A percentile compares a stretch with the other conserved stretches of the same genome.
These are phyloP conservation scores for Elanus axillaris DNA, from an alignment of 2,113 vertebrate species.

Conservation along the genomic window DNA sequence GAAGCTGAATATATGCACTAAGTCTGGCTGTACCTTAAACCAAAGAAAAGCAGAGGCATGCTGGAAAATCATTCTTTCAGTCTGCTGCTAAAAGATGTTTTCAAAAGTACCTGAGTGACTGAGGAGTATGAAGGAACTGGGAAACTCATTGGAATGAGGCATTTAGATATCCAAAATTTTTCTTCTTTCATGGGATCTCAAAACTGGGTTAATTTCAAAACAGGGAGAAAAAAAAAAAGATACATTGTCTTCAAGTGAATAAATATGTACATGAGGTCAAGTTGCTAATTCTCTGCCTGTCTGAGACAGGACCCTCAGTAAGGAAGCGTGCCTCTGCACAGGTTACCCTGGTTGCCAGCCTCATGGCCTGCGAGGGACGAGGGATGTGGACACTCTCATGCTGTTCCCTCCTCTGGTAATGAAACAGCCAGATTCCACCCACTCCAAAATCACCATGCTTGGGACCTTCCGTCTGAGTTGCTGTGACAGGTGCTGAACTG, in stretches of 20 bases:
- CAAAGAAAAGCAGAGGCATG: not conserved
- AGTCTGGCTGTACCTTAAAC: not conserved
- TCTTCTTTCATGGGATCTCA: not conserved
- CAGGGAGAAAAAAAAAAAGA: not conserved
- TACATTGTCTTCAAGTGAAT: not conserved
- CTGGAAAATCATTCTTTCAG: not conserved
- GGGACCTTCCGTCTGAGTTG: not conserved
- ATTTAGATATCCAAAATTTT: not conserved
- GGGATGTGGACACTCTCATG: accelerated
- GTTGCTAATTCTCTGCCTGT: not conserved
- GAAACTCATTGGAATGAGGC: not conserved
- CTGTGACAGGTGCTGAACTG: not conserved
- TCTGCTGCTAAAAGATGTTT: not conserved
- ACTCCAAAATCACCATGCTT: not conserved
- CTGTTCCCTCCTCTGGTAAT: not conserved
- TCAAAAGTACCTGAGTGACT: not conserved
- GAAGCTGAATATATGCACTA: not conserved
- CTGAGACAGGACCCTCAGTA: accelerated
- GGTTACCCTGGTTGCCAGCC: not conserved
- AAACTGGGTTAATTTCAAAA: not conserved
- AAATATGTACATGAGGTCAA: not conserved
- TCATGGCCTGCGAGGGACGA: not conserved
- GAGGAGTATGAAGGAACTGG: not conserved
- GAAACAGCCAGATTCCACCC: accelerated
- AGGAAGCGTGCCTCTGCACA: not conserved